Base-by-base conservation (phyloP, 2,797 vertebrate genomes). In the Coilia nasus region DNA sequence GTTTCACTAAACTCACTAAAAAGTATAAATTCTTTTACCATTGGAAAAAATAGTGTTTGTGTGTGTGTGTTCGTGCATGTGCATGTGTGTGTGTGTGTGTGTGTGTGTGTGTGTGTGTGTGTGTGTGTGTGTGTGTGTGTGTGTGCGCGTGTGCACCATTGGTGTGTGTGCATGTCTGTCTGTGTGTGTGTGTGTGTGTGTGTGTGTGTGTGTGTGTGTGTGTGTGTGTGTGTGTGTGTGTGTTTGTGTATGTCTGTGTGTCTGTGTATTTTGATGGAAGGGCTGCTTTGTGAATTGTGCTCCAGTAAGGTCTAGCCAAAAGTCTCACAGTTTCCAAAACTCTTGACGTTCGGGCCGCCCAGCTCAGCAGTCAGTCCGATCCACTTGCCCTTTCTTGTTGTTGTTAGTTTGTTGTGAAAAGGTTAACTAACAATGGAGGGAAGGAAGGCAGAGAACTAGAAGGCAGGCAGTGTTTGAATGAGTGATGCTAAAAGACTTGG, bases 341-440 rank as follows among this genome's bases (percentile, higher is more conserved):
- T 54, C 46, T 83, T 47, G 81, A 88, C 83, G 59, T 84, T 82
- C 62, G 84, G 83, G 81, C 64, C 60, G 50, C 81, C 56, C 54
- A 31, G 14, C 28, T 14, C 0, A 54, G 50, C 50, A 54, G 50
- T 14, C 28, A 84, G 84, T 90, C 90, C 86, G 82, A 89, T 84
- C 28, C 0, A 17, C 14, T 85, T 84, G 80, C 83, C 85, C 84
- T 87, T 82, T 87, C 87, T 86, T 82, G 84, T 88, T 86, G 28
- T 75, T 35, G 17, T 35, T 75, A 19, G 78, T 41, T 14, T 81
- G 56, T 50, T 85, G 88, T 89, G 87, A 89, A 93, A 92, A 94
- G 91, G 92, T 93, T 94, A 93, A 94, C 86, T 94, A 93, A 94
- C 86, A 89, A 89, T 82, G 84, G 81, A 88, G 67, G 86, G 82